Evolutionary conservation across 2,797 vertebrate species (phyloP), one percentile per base, ranked within the genome.

Genomic region (Antennarius maculatus): DNA sequence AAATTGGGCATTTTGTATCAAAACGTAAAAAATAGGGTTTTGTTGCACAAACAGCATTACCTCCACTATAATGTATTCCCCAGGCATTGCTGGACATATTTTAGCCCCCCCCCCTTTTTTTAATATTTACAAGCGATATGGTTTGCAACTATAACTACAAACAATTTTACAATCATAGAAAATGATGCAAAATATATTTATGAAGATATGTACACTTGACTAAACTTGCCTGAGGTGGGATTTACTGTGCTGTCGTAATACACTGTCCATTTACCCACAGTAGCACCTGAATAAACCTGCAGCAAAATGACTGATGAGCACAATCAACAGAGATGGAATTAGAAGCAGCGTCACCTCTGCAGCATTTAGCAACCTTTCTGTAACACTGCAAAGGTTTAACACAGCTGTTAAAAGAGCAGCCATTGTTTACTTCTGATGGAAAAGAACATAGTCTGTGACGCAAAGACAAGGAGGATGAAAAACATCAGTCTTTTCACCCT

Each of bases 231-330:
- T 23, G 63, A 46, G 42, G 54, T 56, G 73, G 78, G 79, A 83
- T 76, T 82, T 54, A 87, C 45, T 63, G 50, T 34, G 47, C 52
- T 55, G 48, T 63, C 63, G 47, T 54, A 69, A 62, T 45, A 70
- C 53, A 28, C 16, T 46, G 61, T 58, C 73, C 27, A 56, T 74
- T 54, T 54, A 53, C 75, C 48, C 66, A 56, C 6, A 23, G 82
- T 16, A 57, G 54, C 62, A 74, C 53, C 80, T 52, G 76, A 56
- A 84, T 82, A 62, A 57, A 55, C 69, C 62, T 58, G 67, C 61
- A 63, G 71, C 60, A 54, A 66, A 83, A 79, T 80, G 80, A 85
- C 77, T 64, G 78, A 86, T 80, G 80, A 74, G 60, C 27, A 42
- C 37, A 66, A 66, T 67, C 73, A 70, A 69, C 48, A 17, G 59